These are phyloP conservation scores for Leptopilina drosophilae DNA, from an alignment of 2,888 invertebrate genomes.

Conservation along the genomic window DNA sequence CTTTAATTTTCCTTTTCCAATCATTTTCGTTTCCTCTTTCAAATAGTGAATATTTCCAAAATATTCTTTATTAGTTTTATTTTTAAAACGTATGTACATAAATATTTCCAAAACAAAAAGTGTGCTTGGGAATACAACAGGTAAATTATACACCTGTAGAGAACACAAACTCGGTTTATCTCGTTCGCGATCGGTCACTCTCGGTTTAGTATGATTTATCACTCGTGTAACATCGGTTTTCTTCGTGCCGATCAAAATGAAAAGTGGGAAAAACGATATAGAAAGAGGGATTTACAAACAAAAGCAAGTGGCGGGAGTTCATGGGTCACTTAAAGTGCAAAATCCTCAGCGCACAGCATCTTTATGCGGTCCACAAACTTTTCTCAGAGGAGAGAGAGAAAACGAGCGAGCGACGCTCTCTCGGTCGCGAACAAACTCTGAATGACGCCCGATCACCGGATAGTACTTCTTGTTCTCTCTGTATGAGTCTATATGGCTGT, in stretches of 20 bases:
- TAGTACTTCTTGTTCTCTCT: conserved; percentile 33
- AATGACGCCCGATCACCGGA: conserved; percentile 38
- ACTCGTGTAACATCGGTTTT: conserved; percentile 26
- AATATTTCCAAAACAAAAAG: too few species aligned
- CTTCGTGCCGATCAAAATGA: background rate
- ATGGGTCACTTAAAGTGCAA: conserved; percentile 28
- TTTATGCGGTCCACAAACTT: conserved; percentile 5
- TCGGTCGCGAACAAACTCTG: conserved; percentile 37
- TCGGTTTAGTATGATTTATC: conserved; percentile 30
- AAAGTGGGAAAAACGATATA: conserved; percentile 1
- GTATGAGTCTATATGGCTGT: conserved; percentile 9
- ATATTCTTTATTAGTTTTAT: too few species aligned
- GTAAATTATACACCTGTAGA: conserved; percentile 27
- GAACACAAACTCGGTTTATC: conserved; percentile 34
- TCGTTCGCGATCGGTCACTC: conserved; percentile 30
- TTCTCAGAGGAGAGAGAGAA: background rate
- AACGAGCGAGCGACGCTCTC: conserved; percentile 25
- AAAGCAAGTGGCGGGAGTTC: conserved; percentile 7
- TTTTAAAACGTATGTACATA: too few species aligned
- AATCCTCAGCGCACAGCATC: conserved; percentile 22
- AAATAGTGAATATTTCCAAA: too few species aligned
- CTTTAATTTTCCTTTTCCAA: too few species aligned
- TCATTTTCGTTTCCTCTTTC: too few species aligned
- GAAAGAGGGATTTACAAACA: background rate
- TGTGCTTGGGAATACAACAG: too few species aligned